phyloP scores from a whole-genome alignment of 2,113 vertebrate species.

The pig (Sus scrofa) region DNA sequence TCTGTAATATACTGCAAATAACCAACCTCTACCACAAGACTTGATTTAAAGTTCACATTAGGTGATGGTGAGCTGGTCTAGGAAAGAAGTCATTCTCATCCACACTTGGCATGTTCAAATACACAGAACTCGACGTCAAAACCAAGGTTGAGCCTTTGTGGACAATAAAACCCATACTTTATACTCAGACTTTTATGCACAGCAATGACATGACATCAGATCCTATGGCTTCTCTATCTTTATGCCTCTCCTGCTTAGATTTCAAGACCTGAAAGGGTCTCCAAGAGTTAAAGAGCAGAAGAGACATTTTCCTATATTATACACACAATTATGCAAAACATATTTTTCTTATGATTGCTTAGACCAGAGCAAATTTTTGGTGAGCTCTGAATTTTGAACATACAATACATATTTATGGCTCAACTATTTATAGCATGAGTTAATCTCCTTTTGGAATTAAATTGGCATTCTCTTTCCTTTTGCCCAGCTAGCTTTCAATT shows the following conservation, averaged over 20 bases:
- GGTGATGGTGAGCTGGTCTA: slow-evolving; percentile 44
- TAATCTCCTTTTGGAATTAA: slow-evolving; percentile 51
- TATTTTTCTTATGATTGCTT: slow-evolving; percentile 32
- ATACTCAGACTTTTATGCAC: slow-evolving; percentile 36
- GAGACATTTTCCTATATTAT: background rate
- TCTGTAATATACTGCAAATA: slow-evolving; percentile 77
- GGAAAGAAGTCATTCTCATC: slow-evolving; percentile 63
- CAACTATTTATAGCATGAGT: background rate
- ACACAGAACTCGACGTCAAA: slow-evolving; percentile 51
- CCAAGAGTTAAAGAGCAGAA: background rate
- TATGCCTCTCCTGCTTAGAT: background rate
- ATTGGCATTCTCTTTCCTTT: background rate
- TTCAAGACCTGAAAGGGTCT: background rate
- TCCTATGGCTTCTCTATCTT: slow-evolving; percentile 48
- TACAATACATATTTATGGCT: background rate
- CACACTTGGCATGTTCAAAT: slow-evolving; percentile 15
- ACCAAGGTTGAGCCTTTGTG: slow-evolving; percentile 49
- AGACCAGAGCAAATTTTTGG: slow-evolving; percentile 26
- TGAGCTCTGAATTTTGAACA: slow-evolving; percentile 52
- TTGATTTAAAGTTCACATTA: slow-evolving; percentile 70
- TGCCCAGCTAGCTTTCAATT: slow-evolving; percentile 18
- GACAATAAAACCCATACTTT: slow-evolving; percentile 54
- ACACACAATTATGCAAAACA: slow-evolving; percentile 18
- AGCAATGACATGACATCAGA: background rate
- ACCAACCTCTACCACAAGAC: slow-evolving; percentile 51